Percentiles rank a stretch among this genome's conserved stretches.
Evolutionary conservation across 2,888 invertebrate genomes (phyloP).

Genomic region (Plutella xylostella): DNA sequence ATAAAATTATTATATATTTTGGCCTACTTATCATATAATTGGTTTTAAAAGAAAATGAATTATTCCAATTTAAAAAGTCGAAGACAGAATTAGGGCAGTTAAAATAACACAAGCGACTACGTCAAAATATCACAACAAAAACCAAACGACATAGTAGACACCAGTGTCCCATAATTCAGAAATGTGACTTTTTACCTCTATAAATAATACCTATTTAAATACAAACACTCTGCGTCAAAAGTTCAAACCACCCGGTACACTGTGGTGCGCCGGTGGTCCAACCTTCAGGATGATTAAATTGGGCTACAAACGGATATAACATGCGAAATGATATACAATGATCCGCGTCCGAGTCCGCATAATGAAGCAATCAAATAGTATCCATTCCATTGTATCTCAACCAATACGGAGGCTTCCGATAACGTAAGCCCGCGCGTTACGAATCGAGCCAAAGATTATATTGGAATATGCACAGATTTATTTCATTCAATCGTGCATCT

Average conservation of each 20-base stretch:
- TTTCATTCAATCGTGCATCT: too few species aligned
- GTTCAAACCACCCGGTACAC: slow-evolving; percentile 53
- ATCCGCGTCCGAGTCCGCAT: slow-evolving; percentile 53
- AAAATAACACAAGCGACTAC: too few species aligned
- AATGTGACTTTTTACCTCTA: too few species aligned
- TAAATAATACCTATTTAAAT: too few species aligned
- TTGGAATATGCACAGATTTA: slow-evolving; percentile 14
- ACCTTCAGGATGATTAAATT: slow-evolving; percentile 68
- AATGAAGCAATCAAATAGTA: slow-evolving; percentile 67
- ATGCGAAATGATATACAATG: slow-evolving; percentile 66
- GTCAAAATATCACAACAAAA: too few species aligned
- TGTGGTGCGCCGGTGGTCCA: slow-evolving; percentile 59
- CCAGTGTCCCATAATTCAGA: too few species aligned
- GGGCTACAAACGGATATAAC: slow-evolving; percentile 62
- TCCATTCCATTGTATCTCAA: slow-evolving; percentile 38
- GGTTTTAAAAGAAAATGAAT: too few species aligned
- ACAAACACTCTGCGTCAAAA: slow-evolving; percentile 37
- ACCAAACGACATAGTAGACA: too few species aligned
- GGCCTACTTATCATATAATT: too few species aligned
- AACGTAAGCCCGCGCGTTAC: slow-evolving; percentile 28
- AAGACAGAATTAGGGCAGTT: too few species aligned
- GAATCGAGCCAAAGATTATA: neutral
- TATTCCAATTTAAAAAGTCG: too few species aligned
- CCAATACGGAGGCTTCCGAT: slow-evolving; percentile 25
- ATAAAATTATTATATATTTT: too few species aligned